Conservation (phyloP, 2,888 invertebrate genomes). For the Cetonia aurata region DNA sequence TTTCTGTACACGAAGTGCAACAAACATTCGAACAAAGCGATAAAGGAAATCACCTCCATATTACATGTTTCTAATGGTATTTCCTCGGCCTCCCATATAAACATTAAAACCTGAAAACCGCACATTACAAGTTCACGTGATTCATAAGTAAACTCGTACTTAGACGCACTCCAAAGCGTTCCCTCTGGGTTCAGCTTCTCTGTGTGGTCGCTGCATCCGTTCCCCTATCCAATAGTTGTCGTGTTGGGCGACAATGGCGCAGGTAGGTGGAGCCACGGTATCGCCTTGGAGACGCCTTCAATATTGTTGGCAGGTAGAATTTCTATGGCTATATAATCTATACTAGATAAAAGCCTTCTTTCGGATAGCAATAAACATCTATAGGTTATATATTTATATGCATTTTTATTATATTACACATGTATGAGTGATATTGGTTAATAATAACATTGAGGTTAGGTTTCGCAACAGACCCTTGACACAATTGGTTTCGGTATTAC, state of each 20-base stretch:
- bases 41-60: background rate
- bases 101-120: background rate
- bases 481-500: background rate
- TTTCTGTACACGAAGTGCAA: background rate
- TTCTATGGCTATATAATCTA: background rate
- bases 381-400: background rate
- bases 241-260: conserved; percentile 29
- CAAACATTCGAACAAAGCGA: background rate
- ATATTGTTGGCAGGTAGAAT: conserved; percentile 2
- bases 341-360: background rate
- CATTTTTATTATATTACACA: background rate
- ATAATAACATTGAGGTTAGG: background rate
- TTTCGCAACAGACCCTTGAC: background rate
- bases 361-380: background rate
- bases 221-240: conserved; percentile 28
- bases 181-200: no score
- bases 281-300: conserved; percentile 16
- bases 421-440: no score
- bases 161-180: no score
- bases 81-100: background rate
- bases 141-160: background rate
- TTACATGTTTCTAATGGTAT: background rate
- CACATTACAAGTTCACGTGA: background rate
- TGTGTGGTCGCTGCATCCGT: background rate
- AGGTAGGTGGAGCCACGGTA: conserved; percentile 31